phyloP scores from a whole-genome alignment of 2,113 vertebrate species.

The Cyprinus carpio region DNA sequence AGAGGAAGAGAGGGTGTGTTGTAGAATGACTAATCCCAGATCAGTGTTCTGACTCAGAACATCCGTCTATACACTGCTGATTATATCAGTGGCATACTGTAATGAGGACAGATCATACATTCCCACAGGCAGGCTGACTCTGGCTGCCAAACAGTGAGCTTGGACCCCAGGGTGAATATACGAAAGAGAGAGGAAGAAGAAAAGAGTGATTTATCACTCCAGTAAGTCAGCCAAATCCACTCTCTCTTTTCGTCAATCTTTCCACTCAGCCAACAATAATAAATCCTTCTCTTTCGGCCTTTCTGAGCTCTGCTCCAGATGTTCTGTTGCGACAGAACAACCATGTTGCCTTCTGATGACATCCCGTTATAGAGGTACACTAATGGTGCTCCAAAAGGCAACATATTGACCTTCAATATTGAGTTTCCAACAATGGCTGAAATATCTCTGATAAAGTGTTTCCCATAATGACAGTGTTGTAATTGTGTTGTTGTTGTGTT shows the following conservation, averaged over 20 bases:
- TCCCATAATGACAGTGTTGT: not conserved
- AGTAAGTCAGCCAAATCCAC: slow-evolving; percentile 15
- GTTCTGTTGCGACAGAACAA: not conserved
- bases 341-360: not conserved
- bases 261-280: slow-evolving; percentile 1
- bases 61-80: not conserved
- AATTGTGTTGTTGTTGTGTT: not conserved
- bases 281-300: not conserved
- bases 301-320: slow-evolving; percentile 17
- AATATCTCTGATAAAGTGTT: not conserved
- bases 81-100: not conserved
- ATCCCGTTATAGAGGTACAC: not conserved
- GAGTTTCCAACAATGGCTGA: not conserved
- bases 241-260: slow-evolving; percentile 13
- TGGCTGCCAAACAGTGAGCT: not conserved
- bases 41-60: slow-evolving; percentile 17
- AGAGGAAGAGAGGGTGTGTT: not conserved
- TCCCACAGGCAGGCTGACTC: not conserved
- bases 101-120: not conserved
- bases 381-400: not conserved
- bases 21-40: slow-evolving; percentile 6
- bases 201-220: not conserved
- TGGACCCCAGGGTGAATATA: not conserved
- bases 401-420: not conserved
- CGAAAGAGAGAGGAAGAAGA: not conserved